Percentiles rank a stretch among this genome's conserved stretches.
Conservation (phyloP, 2,888 invertebrate genomes). For the Drosophila setosimentum region DNA sequence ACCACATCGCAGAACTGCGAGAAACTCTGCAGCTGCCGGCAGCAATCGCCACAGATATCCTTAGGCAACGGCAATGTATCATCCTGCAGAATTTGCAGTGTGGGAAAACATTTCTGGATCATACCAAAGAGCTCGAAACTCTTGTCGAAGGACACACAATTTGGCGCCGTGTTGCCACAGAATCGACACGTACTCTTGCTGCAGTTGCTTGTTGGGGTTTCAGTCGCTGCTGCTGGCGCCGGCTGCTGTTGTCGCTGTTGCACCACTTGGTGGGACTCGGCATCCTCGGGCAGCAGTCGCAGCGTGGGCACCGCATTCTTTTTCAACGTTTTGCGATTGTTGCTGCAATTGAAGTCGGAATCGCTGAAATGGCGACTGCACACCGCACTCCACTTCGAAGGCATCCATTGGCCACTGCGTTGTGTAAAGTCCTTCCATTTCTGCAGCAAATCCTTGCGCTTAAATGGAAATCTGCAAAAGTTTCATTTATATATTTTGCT, state of each 20-base stretch:
- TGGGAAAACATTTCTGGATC: conserved; percentile 84
- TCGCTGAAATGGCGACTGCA: conserved; percentile 84
- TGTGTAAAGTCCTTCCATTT: conserved; percentile 84
- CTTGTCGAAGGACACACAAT: conserved; percentile 80
- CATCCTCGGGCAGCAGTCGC: conserved; percentile 8
- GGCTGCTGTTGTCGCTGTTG: conserved; percentile 36
- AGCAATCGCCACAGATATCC: conserved; percentile 81
- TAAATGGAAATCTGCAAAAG: conserved; percentile 83
- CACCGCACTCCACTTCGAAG: conserved; percentile 84
- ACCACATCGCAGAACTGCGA: conserved; percentile 84
- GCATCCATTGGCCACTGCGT: conserved; percentile 82
- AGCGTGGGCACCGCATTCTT: conserved; percentile 82
- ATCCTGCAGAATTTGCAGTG: conserved; percentile 83
- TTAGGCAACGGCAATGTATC: conserved; percentile 83
- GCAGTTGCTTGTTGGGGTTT: conserved; percentile 2
- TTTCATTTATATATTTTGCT: neutral
- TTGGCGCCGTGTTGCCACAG: conserved; percentile 76
- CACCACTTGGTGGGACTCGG: conserved; percentile 33
- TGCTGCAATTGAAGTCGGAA: conserved; percentile 81
- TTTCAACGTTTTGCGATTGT: conserved; percentile 81
- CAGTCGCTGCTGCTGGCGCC: neutral
- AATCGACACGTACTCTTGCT: conserved; percentile 81
- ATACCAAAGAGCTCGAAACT: conserved; percentile 84
- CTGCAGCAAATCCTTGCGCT: conserved; percentile 77
- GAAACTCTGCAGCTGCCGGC: conserved; percentile 80